Base-by-base conservation (phyloP, 2,797 vertebrate species). In the Takifugu ocellatus region DNA sequence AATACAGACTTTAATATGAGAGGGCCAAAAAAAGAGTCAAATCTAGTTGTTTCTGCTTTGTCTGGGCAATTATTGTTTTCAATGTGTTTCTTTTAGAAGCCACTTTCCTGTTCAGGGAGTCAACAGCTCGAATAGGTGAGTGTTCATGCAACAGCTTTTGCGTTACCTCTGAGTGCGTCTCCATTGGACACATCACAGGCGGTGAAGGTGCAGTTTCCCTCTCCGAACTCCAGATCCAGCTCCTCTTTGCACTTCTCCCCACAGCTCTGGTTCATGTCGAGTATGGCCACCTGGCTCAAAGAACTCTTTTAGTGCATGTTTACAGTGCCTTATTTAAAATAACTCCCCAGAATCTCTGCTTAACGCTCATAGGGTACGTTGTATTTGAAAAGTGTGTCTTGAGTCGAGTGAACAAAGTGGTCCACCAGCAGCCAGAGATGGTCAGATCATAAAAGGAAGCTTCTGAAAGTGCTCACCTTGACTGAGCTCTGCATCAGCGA, bases 171-270 rank as follows among this genome's bases (percentile, higher is more conserved):
- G 51, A 99, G 89, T 24, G 92, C 89, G 14, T 89, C 88, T 64
- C 79, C 88, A 0, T 96, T 84, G 21, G 94, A 92, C 68, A 99
- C 94, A 62, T 99, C 95, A 56, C 97, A 99, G 52, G 90, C 91
- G 56, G 98, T 81, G 66, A 98, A 98, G 0, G 86, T 61, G 8
- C 90, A 93, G 68, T 87, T 87, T 58, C 90, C 92, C 11, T 88
- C 86, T 54, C 94, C 94, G n/a, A 94, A 97, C 66, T 92, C 85
- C 7, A 87, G 68, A 16, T 94, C 94, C 69, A 98, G 81, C 54
- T 88, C 85, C 0, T 79, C 79, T 75, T 94, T 94, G 72, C 94
- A 94, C 73, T 88, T 71, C 16, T 90, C 82, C 0, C 96, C 94
- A 1, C 86, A 84, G 56, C 89, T 85, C 4, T 78, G 66, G 69